Evolutionary conservation across 2,888 invertebrate genomes (phyloP), one percentile per base, ranked within the genome.

Genomic region (Xanthorhoe designata): DNA sequence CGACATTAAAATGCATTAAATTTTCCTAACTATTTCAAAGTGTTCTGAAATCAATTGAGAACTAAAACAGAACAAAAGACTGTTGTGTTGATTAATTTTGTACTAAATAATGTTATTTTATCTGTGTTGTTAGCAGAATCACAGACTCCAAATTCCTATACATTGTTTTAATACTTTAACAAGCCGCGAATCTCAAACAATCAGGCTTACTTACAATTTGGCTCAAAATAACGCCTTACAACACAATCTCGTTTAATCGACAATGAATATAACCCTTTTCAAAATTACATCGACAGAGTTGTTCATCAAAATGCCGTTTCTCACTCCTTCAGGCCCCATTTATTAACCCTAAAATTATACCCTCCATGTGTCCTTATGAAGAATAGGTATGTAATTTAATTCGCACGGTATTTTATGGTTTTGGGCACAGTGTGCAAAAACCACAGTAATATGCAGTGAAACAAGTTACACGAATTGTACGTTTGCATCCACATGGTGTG

Each of bases 361-460:
- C 66, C 54, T 64, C 66, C 54, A 42, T 64, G 65, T 62, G 66
- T 68, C 63, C 65, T 71, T 65, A 65, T 59, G 52, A 66, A 59
- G 67, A 66, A 66, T 67, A 67, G 63, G 64, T 67, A 70, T 64
- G 69, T 69, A 61, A 68, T 75, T 79, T 78, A 76, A 80, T 74
- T 78, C 64, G 71, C 74, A 56, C 74, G 67, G 69, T 76, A 76
- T 77, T 82, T 83, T 82, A 83, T 77, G 61, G 61, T 38, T 69
- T 73, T 71, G 66, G 68, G 67, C 74, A 68, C 70, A 77, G 77
- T 75, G 72, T 75, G 6, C 42, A 1, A 15, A 10, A 18, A 32
- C 9, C 32, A 35, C 42, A 35, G 61, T 54, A 5, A 32, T 52
- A n/a, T 18, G 6, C 51, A 51, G 42, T 24, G 24, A 7, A 2